phyloP scores from a whole-genome alignment of 2,113 vertebrate species.

The Neofelis nebulosa region DNA sequence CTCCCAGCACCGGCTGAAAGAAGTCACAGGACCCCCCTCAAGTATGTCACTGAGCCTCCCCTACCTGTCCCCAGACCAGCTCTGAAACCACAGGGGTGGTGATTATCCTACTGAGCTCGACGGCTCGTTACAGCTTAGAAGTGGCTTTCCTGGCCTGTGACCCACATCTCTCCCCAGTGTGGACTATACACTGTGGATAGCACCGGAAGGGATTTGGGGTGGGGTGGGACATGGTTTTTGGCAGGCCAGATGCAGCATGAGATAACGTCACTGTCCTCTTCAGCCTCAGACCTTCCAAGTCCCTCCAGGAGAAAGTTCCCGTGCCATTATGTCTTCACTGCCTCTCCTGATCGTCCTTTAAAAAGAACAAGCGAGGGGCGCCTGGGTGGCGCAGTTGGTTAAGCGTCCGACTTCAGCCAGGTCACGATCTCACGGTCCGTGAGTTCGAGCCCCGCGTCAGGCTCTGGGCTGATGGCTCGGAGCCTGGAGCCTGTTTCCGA shows the following conservation, averaged over 20 bases:
- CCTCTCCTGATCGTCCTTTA: background rate
- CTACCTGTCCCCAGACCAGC: accelerated
- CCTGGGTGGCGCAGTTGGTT: too few species aligned
- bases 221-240: accelerated
- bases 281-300: background rate
- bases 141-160: background rate
- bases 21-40: background rate
- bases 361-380: too few species aligned
- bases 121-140: background rate
- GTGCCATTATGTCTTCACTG: background rate
- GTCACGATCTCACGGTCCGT: too few species aligned
- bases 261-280: background rate
- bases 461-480: too few species aligned
- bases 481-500: too few species aligned
- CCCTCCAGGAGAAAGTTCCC: background rate
- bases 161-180: background rate
- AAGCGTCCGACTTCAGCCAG: too few species aligned
- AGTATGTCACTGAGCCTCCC: constrained; percentile 80
- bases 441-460: too few species aligned
- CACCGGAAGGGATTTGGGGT: accelerated
- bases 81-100: background rate
- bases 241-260: background rate
- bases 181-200: accelerated
- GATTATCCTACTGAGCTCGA: background rate
- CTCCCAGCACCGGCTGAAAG: background rate